Evolutionary conservation across 53 echinoderm and acorn worm species (phyloP), one percentile per base, ranked within the genome.

Genomic region (Actinopyga echinites): DNA sequence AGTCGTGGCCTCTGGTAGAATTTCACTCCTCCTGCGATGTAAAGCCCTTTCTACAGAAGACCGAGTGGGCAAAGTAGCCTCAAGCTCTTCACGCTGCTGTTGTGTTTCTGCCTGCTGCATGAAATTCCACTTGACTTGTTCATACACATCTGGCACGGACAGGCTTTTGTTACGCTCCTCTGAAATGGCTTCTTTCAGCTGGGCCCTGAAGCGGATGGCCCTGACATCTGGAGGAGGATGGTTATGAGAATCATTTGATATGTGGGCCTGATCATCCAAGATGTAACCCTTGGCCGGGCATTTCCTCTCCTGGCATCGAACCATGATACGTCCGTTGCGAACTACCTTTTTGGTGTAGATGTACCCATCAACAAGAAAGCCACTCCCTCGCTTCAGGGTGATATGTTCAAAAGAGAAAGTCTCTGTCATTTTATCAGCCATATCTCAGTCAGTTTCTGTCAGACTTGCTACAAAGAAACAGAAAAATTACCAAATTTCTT

Each of bases 101-200:
- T 30, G 15, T 19, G 77, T 77, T 33, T 55, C 77, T 33, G 77
- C 77, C 57, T 77, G 77, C 45, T 77, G 77, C 57, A 77, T 26
- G 45, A 77, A 77, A 54, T 77, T 77, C 56, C 55, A 77, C 56
- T 77, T 77, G 2, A 77, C 77, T 54, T 77, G 77, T n/a, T 77
- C 56, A 32, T 77, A 77, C 25, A 77, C 56, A 21, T 77, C 77
- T 29, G 77, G 77, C 15, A 77, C 77, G 3, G 77, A 77, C 17
- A 77, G 56, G 5, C 26, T 30, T 28, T 53, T 77, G 77, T 77
- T 77, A 0, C 77, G 77, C 23, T 77, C 77, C 23, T 77, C 77
- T 30, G 29, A 55, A 0, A 77, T 31, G 32, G 77, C 77, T 33
- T 77, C 77, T 32, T 54, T 53, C 54, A 77, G 77, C 56, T 77